A percentile compares a stretch with the other conserved stretches of the same genome.
phyloP scores from a whole-genome alignment of 2,888 invertebrate species.

The Spodoptera exigua region DNA sequence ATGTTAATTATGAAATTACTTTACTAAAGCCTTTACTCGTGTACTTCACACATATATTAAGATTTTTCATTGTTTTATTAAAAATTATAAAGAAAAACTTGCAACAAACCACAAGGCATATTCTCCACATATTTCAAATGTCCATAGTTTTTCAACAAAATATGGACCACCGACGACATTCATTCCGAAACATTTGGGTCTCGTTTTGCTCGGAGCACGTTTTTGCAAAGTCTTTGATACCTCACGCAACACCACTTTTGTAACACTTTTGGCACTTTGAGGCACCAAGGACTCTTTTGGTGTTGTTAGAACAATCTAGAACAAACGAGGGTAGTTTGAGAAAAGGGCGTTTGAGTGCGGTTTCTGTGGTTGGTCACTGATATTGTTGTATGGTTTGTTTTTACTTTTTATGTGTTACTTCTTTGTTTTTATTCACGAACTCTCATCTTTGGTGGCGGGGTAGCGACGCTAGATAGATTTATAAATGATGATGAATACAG shows the following conservation, averaged over 20 bases:
- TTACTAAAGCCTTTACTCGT: too few species aligned
- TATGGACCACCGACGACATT: slow-evolving; percentile 23
- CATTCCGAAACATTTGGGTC: slow-evolving; percentile 30
- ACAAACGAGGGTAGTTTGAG: not conserved
- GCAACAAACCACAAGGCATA: not conserved
- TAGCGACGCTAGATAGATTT: too few species aligned
- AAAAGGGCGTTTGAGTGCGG: slow-evolving; percentile 6
- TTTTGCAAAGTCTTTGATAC: slow-evolving; percentile 46
- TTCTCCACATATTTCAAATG: not conserved
- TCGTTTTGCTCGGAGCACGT: slow-evolving; percentile 27
- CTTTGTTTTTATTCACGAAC: too few species aligned
- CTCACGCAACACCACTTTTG: slow-evolving; percentile 32
- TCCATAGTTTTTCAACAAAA: slow-evolving; percentile 23
- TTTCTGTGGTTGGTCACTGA: slow-evolving; percentile 1
- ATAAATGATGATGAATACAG: too few species aligned
- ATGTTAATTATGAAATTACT: too few species aligned
- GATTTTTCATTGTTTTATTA: not conserved
- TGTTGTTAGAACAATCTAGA: slow-evolving; percentile 28
- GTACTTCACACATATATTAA: too few species aligned
- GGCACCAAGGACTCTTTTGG: slow-evolving; percentile 33
- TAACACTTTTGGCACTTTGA: slow-evolving; percentile 37
- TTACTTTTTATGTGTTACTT: too few species aligned
- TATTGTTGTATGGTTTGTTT: not conserved
- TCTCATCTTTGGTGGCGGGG: too few species aligned
- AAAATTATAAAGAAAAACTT: slow-evolving; percentile 13